Percentiles rank a stretch among this genome's conserved stretches.
Conservation (phyloP, 2,113 vertebrate genomes). For the Tetraodon nigroviridis region DNA sequence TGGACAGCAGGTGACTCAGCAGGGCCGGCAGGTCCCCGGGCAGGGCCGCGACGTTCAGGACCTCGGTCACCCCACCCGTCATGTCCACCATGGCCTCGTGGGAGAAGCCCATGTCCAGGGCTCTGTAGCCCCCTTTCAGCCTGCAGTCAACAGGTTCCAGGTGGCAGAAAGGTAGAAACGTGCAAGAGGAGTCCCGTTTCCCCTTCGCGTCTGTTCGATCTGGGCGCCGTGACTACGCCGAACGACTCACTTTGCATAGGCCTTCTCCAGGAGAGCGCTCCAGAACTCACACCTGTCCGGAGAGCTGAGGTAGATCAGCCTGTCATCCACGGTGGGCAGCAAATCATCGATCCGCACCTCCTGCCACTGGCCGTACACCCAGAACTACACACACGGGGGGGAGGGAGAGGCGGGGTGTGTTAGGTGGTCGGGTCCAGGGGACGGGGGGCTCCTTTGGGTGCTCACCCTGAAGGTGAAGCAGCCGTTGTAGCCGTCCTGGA, state of each 20-base stretch:
- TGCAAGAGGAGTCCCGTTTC: no score
- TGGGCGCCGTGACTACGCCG: no score
- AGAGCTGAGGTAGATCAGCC: slow-evolving; percentile 66
- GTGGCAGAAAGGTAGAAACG: not conserved
- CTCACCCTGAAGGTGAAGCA: slow-evolving; percentile 72
- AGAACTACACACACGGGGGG: slow-evolving; percentile 61
- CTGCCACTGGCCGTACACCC: slow-evolving; percentile 75
- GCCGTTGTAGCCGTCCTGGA: slow-evolving; percentile 66
- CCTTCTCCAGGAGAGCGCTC: slow-evolving; percentile 77
- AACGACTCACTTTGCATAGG: slow-evolving; percentile 78
- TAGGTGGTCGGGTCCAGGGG: not conserved
- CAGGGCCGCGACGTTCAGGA: slow-evolving; percentile 36
- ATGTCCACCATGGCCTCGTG: slow-evolving; percentile 79
- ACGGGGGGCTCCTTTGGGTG: not conserved
- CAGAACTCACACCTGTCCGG: slow-evolving; percentile 68
- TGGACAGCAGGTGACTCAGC: slow-evolving; percentile 56
- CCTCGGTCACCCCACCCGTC: slow-evolving; percentile 72
- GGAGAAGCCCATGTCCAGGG: slow-evolving; percentile 74
- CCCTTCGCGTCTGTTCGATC: no score
- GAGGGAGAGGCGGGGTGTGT: not conserved
- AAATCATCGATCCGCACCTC: slow-evolving; percentile 70
- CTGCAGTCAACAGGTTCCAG: slow-evolving; percentile 32
- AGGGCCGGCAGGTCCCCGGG: slow-evolving; percentile 45
- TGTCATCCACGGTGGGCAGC: slow-evolving; percentile 57
- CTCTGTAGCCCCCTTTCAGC: slow-evolving; percentile 76